These are phyloP conservation scores for Vesta saturnalis DNA, from an alignment of 2,888 invertebrate species.

Conservation along the genomic window DNA sequence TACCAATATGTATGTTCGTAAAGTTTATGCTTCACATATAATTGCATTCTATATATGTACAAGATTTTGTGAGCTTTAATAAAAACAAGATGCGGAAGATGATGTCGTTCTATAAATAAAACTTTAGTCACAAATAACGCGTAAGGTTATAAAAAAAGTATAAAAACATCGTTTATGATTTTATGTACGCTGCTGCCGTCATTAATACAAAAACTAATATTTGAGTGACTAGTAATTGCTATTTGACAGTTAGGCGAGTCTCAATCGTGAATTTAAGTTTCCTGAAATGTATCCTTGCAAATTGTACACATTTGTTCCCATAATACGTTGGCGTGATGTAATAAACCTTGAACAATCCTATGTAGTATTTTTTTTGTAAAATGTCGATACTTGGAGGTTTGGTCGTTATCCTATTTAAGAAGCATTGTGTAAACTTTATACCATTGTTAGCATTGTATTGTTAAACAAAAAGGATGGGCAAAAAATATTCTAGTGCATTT, in stretches of 20 bases:
- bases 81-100: too few species aligned
- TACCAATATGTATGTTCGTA: too few species aligned
- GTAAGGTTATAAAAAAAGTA: not conserved
- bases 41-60: too few species aligned
- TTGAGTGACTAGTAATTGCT: not conserved
- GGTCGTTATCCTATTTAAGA: not conserved
- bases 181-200: too few species aligned
- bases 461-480: not conserved
- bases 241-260: not conserved
- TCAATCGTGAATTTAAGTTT: not conserved
- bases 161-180: too few species aligned
- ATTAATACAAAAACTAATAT: not conserved
- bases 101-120: too few species aligned
- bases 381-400: not conserved
- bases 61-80: not conserved
- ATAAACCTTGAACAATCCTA: constrained; percentile 1
- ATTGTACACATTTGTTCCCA: not conserved
- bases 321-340: not conserved
- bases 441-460: too few species aligned
- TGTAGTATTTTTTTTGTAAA: not conserved
- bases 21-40: too few species aligned
- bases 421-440: too few species aligned
- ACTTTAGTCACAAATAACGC: not conserved
- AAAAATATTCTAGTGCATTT: too few species aligned
- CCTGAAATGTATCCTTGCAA: not conserved